phyloP scores from a whole-genome alignment of 2,113 vertebrate species.

The Raphicerus campestris region DNA sequence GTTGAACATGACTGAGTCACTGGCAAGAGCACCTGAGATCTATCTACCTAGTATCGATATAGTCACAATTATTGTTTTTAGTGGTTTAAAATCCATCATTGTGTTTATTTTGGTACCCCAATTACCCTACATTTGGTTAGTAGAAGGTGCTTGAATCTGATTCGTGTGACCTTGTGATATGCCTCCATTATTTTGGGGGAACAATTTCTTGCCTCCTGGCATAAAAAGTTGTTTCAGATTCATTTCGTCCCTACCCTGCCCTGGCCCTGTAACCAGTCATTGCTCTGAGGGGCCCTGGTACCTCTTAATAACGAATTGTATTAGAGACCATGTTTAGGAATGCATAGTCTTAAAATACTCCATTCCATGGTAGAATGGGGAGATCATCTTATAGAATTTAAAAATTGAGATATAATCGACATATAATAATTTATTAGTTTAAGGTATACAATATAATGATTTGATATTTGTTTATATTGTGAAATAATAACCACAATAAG shows the following conservation, averaged over 20 bases:
- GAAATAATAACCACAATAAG: neutral
- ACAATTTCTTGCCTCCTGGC: neutral
- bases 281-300: neutral
- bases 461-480: neutral
- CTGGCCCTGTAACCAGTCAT: neutral
- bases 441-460: neutral
- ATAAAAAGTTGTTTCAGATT: neutral
- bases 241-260: neutral
- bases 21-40: neutral
- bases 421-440: neutral
- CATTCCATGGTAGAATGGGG: neutral
- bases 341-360: neutral
- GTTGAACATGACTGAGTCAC: neutral
- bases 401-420: neutral
- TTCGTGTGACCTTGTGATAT: neutral
- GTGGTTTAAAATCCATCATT: neutral
- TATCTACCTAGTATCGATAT: neutral
- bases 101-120: neutral
- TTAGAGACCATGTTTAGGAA: neutral
- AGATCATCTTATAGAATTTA: neutral
- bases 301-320: neutral
- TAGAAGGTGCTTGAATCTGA: neutral
- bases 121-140: neutral
- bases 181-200: neutral
- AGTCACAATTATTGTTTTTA: neutral